Conservation (phyloP, 2,797 vertebrate genomes). For the Poeciliopsis gracilis region DNA sequence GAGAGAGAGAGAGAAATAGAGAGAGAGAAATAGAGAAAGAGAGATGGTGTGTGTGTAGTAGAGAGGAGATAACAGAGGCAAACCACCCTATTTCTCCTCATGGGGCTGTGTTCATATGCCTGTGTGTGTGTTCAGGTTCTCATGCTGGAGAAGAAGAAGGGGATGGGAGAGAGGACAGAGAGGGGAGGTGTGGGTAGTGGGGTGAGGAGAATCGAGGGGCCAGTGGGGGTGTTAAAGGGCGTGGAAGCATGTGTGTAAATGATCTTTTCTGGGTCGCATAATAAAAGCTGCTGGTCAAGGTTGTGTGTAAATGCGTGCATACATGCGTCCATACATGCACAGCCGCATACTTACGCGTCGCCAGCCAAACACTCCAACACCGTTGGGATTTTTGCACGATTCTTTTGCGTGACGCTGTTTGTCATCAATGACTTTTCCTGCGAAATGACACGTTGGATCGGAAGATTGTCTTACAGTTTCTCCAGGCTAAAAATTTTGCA, state of each 20-base stretch:
- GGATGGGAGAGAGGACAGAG: constrained; percentile 27
- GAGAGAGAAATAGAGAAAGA: background rate
- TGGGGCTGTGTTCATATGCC: constrained; percentile 48
- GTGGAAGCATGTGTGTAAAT: constrained; percentile 51
- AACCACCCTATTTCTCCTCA: constrained; percentile 75
- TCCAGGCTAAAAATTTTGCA: background rate
- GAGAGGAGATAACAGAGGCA: constrained; percentile 63
- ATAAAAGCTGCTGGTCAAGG: constrained; percentile 28
- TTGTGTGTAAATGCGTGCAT: constrained; percentile 27
- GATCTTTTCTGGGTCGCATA: constrained; percentile 47
- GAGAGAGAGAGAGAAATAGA: constrained; percentile 14
- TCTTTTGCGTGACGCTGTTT: background rate
- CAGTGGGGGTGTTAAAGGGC: constrained; percentile 34
- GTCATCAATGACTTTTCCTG: background rate
- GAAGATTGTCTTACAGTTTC: background rate
- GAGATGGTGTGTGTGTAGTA: constrained; percentile 26
- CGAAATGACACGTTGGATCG: background rate
- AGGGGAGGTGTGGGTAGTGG: constrained; percentile 13
- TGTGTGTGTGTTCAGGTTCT: constrained; percentile 49
- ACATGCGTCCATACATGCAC: background rate
- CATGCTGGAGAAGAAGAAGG: constrained; percentile 22
- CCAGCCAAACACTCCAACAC: background rate
- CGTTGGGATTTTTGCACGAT: background rate
- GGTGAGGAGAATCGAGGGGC: constrained; percentile 38
- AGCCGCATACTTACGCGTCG: background rate